phyloP scores from a whole-genome alignment of 1,140 invertebrate species.

The Orchesella cincta region DNA sequence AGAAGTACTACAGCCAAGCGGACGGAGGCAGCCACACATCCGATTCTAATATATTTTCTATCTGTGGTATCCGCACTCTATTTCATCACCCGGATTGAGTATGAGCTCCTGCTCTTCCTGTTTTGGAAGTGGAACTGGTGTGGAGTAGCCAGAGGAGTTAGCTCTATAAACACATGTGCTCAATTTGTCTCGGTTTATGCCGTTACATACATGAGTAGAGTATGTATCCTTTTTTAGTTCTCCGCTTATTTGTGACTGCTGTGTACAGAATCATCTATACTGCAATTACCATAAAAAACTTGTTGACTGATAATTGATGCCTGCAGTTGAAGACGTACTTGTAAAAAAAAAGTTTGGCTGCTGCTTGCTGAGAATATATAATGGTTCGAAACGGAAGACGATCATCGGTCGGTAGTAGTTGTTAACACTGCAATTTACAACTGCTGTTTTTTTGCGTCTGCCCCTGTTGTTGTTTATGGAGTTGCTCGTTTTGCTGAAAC shows the following conservation, averaged over 20 bases:
- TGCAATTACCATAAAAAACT: slow-evolving; percentile 7
- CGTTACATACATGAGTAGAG: neutral
- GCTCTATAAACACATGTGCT: neutral
- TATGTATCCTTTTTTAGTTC: neutral
- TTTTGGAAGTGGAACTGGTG: slow-evolving; percentile 9
- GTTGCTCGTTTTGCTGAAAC: too few species aligned
- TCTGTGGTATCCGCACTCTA: neutral
- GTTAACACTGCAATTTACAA: neutral
- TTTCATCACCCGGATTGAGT: slow-evolving; percentile 2
- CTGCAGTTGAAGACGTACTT: neutral
- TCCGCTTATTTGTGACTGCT: too few species aligned
- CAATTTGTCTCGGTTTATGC: neutral
- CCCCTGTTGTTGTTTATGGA: too few species aligned
- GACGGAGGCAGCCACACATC: neutral
- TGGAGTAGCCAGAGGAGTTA: too few species aligned
- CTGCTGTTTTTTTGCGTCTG: too few species aligned
- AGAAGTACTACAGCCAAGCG: neutral
- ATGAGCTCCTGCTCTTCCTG: neutral
- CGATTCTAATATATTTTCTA: slow-evolving; percentile 6
- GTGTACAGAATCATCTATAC: neutral
- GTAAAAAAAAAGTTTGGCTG: too few species aligned
- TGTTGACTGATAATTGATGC: neutral
- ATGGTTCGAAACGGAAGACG: too few species aligned
- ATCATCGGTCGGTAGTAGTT: too few species aligned
- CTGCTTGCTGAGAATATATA: too few species aligned